phyloP scores from a whole-genome alignment of 1,140 invertebrate genomes.

The Drosophila insularis region DNA sequence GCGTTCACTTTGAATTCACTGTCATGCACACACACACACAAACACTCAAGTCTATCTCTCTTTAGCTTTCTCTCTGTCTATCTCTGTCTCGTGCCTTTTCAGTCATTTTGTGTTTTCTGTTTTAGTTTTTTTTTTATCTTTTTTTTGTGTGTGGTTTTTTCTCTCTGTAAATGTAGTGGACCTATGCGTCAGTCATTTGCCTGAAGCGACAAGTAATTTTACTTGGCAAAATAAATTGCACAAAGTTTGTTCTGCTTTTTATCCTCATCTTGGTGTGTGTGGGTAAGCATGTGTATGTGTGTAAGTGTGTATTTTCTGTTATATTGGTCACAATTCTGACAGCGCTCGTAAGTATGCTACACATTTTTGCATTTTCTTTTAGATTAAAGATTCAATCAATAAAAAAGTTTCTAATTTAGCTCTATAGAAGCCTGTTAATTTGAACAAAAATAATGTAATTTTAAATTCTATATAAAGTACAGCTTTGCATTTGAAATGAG shows the following conservation, averaged over 20 bases:
- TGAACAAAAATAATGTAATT: conserved; percentile 15
- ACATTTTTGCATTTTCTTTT: neutral
- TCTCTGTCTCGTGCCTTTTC: neutral
- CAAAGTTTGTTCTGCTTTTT: conserved; percentile 54
- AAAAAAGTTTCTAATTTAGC: neutral
- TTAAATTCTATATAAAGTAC: conserved; percentile 39
- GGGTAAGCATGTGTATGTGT: conserved; percentile 11
- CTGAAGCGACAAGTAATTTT: conserved; percentile 79
- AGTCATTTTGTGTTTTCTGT: conserved; percentile 11
- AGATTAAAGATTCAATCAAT: neutral
- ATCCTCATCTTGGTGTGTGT: conserved; percentile 19
- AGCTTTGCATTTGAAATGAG: conserved; percentile 62
- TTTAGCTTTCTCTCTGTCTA: neutral
- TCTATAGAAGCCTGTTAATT: neutral
- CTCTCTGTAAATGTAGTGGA: conserved; percentile 22
- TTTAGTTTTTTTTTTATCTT: conserved; percentile 4
- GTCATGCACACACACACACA: conserved; percentile 34
- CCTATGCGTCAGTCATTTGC: conserved; percentile 40
- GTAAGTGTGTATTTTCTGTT: conserved; percentile 24
- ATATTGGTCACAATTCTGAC: conserved; percentile 57
- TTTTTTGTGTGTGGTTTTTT: neutral
- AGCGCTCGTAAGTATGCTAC: neutral
- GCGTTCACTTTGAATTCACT: conserved; percentile 67
- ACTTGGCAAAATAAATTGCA: conserved; percentile 80
- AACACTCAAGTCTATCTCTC: conserved; percentile 15